A percentile compares a stretch with the other conserved stretches of the same genome.
Evolutionary conservation across 2,888 invertebrate genomes (phyloP).

Genomic region (Oithona nana): DNA sequence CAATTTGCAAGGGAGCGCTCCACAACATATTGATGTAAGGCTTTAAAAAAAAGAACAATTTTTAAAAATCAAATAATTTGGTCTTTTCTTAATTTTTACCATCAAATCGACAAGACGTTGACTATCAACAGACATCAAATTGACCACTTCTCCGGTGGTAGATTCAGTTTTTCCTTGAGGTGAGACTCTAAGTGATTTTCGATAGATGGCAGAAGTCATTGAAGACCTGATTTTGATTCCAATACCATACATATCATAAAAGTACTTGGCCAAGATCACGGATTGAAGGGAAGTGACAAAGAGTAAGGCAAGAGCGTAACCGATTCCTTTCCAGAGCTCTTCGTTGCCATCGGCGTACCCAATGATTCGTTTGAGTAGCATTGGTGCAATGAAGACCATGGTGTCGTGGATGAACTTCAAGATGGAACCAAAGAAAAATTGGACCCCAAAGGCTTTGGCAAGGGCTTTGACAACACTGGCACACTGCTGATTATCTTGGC

Average conservation of each 20-base stretch:
- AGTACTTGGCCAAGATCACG: slow-evolving; percentile 65
- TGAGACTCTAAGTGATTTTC: slow-evolving; percentile 19
- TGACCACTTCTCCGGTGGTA: slow-evolving; percentile 77
- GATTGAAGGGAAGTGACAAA: slow-evolving; percentile 56
- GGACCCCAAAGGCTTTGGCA: slow-evolving; percentile 1
- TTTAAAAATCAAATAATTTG: background rate
- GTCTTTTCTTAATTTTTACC: no score
- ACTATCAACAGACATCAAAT: slow-evolving; percentile 77
- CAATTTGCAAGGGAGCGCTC: slow-evolving; percentile 76
- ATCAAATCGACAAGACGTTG: slow-evolving; percentile 66
- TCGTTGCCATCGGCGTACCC: background rate
- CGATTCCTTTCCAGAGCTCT: slow-evolving; percentile 63
- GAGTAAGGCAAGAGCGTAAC: slow-evolving; percentile 57
- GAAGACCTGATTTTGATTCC: slow-evolving; percentile 75
- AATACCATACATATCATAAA: slow-evolving; percentile 69
- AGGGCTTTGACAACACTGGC: slow-evolving; percentile 11
- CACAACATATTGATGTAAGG: slow-evolving; percentile 64
- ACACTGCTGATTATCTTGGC: background rate
- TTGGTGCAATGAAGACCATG: slow-evolving; percentile 16
- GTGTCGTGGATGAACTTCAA: slow-evolving; percentile 17
- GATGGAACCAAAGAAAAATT: slow-evolving; percentile 2
- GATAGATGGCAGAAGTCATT: slow-evolving; percentile 66
- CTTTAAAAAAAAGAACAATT: slow-evolving; percentile 19
- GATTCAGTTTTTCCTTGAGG: slow-evolving; percentile 28
- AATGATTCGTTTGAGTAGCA: slow-evolving; percentile 14